Conservation (phyloP, 1,140 invertebrate species). For the Ceratoteleas bidentatus region DNA sequence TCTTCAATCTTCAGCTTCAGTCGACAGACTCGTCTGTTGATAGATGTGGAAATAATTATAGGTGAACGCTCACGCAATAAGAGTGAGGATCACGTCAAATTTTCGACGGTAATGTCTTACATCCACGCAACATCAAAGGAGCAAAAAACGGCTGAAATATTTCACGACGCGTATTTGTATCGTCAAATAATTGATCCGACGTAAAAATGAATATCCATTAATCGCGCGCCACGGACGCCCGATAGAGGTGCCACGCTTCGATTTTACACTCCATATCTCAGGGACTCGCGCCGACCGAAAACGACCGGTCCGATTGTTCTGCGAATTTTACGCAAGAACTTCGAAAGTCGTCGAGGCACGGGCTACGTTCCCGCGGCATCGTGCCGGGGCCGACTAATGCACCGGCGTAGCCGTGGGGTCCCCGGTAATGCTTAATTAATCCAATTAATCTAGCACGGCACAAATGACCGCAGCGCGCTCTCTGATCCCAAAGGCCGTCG, state of each 20-base stretch:
- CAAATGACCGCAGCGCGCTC: slow-evolving; percentile 77
- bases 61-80: slow-evolving; percentile 77
- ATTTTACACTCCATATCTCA: slow-evolving; percentile 41
- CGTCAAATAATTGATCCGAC: slow-evolving; percentile 28
- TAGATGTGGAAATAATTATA: slow-evolving; percentile 82
- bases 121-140: slow-evolving; percentile 72
- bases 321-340: slow-evolving; percentile 54
- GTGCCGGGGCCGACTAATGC: slow-evolving; percentile 74
- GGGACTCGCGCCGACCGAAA: slow-evolving; percentile 29
- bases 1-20: slow-evolving; percentile 76
- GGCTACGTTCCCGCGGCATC: slow-evolving; percentile 41
- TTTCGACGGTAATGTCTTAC: slow-evolving; percentile 78
- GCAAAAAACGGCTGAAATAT: slow-evolving; percentile 41
- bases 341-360: slow-evolving; percentile 43
- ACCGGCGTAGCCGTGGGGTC: slow-evolving; percentile 74
- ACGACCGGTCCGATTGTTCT: slow-evolving; percentile 41
- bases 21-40: slow-evolving; percentile 69
- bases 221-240: background rate
- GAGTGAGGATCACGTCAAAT: slow-evolving; percentile 80
- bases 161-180: slow-evolving; percentile 24
- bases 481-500: slow-evolving; percentile 63
- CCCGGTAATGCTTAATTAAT: slow-evolving; percentile 81
- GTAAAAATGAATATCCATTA: slow-evolving; percentile 19
- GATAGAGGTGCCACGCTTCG: slow-evolving; percentile 10
- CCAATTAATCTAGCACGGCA: slow-evolving; percentile 80